Base-by-base conservation (phyloP, 2,113 vertebrate genomes). In the Pyxicephalus adspersus region DNA sequence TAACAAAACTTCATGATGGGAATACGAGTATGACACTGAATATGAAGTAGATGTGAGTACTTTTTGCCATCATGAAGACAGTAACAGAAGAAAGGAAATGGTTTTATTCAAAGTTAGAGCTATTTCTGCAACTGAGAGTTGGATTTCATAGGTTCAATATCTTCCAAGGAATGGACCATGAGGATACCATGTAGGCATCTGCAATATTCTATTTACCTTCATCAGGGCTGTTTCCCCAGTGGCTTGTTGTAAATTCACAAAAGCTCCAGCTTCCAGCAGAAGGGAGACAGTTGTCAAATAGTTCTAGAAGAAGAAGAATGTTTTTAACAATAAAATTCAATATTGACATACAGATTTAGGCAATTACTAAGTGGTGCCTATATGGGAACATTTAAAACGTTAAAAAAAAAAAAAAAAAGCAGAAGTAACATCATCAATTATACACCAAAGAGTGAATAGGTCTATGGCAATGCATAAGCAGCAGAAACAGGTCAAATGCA, bases 271-370 rank as follows among this genome's bases (percentile, higher is more conserved):
- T 87, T 99, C 98, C 90, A 99, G 85, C 64, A 99, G 94, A 86
- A 99, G 95, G 9, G 95, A 97, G 63, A 96, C 97, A 1, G 98
- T 99, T 0, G 97, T 97, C 84, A 99, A 81, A 86, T 96, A 96
- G 80, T 98, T 98, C 97, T 99, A 84, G n/a, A 67, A 77, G 79
- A 84, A 78, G 34, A 13, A 72, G 83, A 71, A 1, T 6, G 31
- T 34, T 6, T 3, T 34, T 34, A 45, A n/a, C 6, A 45, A 45
- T 9, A 45, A 45, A 45, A 45, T 13, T 45, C 38, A 45, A 45
- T 45, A 45, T 45, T 45, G 9, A 4, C 15, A 45, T 3, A 45
- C 38, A 38, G 1, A 6, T 13, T 45, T 13, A 38, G 1, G 5
- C n/a, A n/a, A n/a, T n/a, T n/a, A n/a, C n/a, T n/a, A n/a, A n/a